Base-by-base conservation (phyloP, 2,113 vertebrate genomes). In the Sterrhoptilus dennistouni region DNA sequence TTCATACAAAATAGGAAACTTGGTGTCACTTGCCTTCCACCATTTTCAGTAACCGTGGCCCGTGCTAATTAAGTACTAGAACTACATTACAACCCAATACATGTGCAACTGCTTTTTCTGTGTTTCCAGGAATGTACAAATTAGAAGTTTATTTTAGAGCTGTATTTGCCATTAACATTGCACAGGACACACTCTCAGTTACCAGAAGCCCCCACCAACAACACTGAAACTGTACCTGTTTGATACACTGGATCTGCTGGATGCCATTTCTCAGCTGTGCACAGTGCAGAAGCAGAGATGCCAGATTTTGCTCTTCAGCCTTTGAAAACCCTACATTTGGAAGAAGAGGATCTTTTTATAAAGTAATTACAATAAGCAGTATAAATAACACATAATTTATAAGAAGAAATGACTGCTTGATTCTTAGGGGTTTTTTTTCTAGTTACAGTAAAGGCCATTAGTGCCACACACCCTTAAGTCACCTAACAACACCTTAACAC, bases 241-340 rank as follows among this genome's bases (percentile, higher is more conserved):
- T 99, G 76, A 99, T 88, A 45, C 97, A 98, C 75, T 98, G 98
- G 87, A 99, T 99, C 97, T 99, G 99, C 77, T 98, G 98, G 63
- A 99, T 98, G 14, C 99, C 99, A 89, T 99, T 98, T 2, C 88
- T 96, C 71, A 99, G 97, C 21, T 97, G 96, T 27, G 98, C 89
- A 72, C 98, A 99, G 4, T 78, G 97, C 91, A 98, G 97, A 49
- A 99, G 97, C 47, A 98, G 97, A 82, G 97, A 98, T 24, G 99
- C 99, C 16, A 99, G 79, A 81, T 98, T 98, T 57, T 96, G 70
- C 63, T 97, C 96, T 83, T 95, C 98, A 82, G 82, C 94, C 28
- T 98, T 97, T 95, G 97, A 97, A 86, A 98, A 98, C 94, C 12
- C 98, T 99, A 95, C 10, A 93, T 59, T 91, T 50, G 47, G 36